A percentile compares a stretch with the other conserved stretches of the same genome.
Conservation (phyloP, 2,888 invertebrate genomes). For the Drosophila flavopinicola region DNA sequence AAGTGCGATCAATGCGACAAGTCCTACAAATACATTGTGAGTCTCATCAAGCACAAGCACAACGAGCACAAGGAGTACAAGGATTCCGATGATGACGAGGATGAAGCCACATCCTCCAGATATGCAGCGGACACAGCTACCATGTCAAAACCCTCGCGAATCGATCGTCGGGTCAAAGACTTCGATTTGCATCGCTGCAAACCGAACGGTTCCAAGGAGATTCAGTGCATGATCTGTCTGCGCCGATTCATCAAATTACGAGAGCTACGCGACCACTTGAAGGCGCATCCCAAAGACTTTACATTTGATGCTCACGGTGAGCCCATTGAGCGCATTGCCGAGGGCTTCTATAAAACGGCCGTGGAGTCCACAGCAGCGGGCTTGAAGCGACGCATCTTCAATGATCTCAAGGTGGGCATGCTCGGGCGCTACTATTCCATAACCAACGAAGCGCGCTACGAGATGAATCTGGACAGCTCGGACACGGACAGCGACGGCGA, state of each 20-base stretch:
- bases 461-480: constrained; percentile 80
- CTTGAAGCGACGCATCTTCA: constrained; percentile 63
- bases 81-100: constrained; percentile 48
- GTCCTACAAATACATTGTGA: constrained; percentile 63
- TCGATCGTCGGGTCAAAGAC: constrained; percentile 56
- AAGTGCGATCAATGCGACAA: constrained; percentile 65
- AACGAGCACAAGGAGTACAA: constrained; percentile 44
- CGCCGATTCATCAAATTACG: constrained; percentile 80
- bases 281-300: constrained; percentile 61
- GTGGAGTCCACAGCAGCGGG: constrained; percentile 62
- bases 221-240: constrained; percentile 83
- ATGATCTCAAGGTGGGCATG: constrained; percentile 66
- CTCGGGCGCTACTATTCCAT: constrained; percentile 82
- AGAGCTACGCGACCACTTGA: constrained; percentile 79
- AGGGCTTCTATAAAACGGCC: constrained; percentile 74
- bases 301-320: constrained; percentile 68
- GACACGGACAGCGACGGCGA: constrained; percentile 71
- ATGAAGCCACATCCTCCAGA: constrained; percentile 32
- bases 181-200: constrained; percentile 76
- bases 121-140: constrained; percentile 15
- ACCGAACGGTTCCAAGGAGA: constrained; percentile 82
- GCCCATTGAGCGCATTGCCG: constrained; percentile 70
- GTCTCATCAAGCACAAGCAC: constrained; percentile 64
- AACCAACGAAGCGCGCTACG: constrained; percentile 81
- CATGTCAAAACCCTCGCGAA: constrained; percentile 50